Conservation (phyloP, 35 echinoderm and acorn worm genomes). For the Anneissia japonica region DNA sequence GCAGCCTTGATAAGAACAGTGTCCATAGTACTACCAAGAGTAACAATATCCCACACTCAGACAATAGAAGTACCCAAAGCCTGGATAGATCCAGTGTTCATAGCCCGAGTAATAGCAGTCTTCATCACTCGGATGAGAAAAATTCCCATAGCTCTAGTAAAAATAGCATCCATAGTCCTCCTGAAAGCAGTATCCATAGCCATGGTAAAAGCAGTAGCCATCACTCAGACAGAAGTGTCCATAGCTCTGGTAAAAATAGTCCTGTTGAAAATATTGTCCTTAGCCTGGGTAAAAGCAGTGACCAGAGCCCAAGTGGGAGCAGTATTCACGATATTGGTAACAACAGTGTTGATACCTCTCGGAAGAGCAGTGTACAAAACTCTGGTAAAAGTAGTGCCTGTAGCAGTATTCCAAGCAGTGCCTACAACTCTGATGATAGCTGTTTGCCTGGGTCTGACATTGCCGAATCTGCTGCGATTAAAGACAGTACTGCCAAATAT, state of each 20-base stretch:
- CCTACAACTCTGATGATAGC: background rate
- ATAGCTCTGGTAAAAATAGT: background rate
- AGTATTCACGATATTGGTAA: background rate
- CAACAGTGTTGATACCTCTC: background rate
- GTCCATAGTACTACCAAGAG: background rate
- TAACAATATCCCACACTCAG: no score
- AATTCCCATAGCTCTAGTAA: background rate
- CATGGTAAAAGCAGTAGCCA: background rate
- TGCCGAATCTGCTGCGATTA: no score
- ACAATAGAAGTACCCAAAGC: background rate
- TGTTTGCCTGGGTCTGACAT: background rate
- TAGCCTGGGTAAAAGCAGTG: background rate
- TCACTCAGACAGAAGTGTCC: background rate
- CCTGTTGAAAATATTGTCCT: background rate
- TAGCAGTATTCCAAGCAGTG: background rate
- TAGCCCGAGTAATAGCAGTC: background rate
- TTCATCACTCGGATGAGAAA: background rate
- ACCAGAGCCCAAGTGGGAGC: background rate
- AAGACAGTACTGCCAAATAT: no score
- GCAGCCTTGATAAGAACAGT: background rate
- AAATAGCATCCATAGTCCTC: background rate
- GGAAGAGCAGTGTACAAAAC: background rate
- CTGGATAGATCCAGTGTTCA: background rate
- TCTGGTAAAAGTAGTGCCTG: background rate
- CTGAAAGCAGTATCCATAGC: background rate